Evolutionary conservation across 2,888 invertebrate genomes (phyloP).

Genomic region (Meganola albula): DNA sequence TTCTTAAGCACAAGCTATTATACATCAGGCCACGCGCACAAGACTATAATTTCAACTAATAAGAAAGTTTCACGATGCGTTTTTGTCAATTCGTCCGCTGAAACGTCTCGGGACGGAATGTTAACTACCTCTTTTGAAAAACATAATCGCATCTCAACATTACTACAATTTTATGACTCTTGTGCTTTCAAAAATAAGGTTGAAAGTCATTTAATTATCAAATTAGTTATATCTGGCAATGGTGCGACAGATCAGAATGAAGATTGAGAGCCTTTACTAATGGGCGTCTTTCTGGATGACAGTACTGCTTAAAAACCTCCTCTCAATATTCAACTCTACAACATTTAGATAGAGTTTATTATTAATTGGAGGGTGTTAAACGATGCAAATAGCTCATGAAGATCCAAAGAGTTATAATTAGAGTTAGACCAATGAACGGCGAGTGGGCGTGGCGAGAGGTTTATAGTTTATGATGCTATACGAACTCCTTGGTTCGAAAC

Average conservation of each 20-base stretch:
- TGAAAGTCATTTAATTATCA: constrained; percentile 29
- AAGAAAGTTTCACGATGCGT: constrained; percentile 62
- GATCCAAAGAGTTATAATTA: constrained; percentile 65
- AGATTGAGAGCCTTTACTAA: constrained; percentile 69
- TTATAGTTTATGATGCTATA: constrained; percentile 45
- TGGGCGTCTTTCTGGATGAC: constrained; percentile 73
- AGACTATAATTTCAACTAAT: constrained; percentile 61
- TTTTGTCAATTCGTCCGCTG: constrained; percentile 71
- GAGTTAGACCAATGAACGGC: constrained; percentile 60
- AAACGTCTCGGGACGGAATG: constrained; percentile 57
- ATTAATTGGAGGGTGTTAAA: constrained; percentile 41
- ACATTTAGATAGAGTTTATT: constrained; percentile 17
- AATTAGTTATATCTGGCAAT: constrained; percentile 44
- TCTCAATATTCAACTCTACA: constrained; percentile 22
- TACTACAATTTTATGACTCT: constrained; percentile 15
- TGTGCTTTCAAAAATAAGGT: constrained; percentile 28
- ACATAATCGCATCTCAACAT: constrained; percentile 41
- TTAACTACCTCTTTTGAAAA: constrained; percentile 65
- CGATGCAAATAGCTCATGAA: constrained; percentile 71
- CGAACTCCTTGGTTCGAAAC: constrained; percentile 49
- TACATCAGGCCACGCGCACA: constrained; percentile 15
- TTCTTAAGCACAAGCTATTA: constrained; percentile 18
- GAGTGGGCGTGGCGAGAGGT: constrained; percentile 52
- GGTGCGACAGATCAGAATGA: constrained; percentile 50
- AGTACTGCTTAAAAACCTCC: constrained; percentile 42